Evolutionary conservation across 1,140 invertebrate genomes (phyloP).

Genomic region (Drosophila neocordata): DNA sequence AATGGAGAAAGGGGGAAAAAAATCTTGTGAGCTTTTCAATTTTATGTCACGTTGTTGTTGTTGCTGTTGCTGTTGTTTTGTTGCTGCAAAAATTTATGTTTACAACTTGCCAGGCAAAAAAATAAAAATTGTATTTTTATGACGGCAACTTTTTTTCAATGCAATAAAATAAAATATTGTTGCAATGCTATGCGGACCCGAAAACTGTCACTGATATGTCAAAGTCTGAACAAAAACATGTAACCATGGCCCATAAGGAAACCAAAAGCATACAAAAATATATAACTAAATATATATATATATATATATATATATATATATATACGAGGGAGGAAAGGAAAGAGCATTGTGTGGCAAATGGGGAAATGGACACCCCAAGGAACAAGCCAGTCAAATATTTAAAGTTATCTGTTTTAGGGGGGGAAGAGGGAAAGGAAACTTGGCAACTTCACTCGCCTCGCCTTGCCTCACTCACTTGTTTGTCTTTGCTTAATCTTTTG

Average conservation of each 20-base stretch:
- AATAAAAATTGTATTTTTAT: constrained; percentile 77
- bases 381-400: constrained; percentile 57
- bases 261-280: constrained; percentile 35
- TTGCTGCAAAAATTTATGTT: constrained; percentile 67
- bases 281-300: too few relatives aligned
- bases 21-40: constrained; percentile 68
- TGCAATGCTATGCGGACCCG: constrained; percentile 52
- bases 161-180: constrained; percentile 80
- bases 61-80: constrained; percentile 33
- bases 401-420: constrained; percentile 64
- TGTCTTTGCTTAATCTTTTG: constrained; percentile 81
- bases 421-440: constrained; percentile 29
- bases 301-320: too few relatives aligned
- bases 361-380: constrained; percentile 15
- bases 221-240: constrained; percentile 71
- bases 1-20: neutral
- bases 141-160: constrained; percentile 43
- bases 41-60: constrained; percentile 50
- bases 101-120: constrained; percentile 53
- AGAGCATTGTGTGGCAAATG: neutral
- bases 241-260: constrained; percentile 62
- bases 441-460: constrained; percentile 52
- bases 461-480: constrained; percentile 62
- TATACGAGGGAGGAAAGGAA: too few relatives aligned
- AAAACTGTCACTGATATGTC: constrained; percentile 78